Percentiles rank a stretch among this genome's conserved stretches.
These are phyloP conservation scores for Pinctada fucata DNA, from an alignment of 2,888 invertebrate species.

Conservation along the genomic window DNA sequence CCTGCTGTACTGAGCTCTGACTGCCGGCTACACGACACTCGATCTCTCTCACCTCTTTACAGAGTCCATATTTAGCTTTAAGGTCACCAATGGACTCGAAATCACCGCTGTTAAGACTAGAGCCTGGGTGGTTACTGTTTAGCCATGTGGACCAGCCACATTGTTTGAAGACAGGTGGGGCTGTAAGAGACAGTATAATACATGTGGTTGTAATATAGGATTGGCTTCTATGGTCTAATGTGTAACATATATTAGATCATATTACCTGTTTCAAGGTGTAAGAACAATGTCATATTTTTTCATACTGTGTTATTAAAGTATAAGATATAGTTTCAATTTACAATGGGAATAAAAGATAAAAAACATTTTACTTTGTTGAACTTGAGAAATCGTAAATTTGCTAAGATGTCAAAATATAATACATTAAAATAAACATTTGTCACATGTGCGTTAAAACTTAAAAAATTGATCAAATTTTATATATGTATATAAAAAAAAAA, in stretches of 20 bases:
- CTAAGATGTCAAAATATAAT: too few species aligned
- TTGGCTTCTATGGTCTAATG: background rate
- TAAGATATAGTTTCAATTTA: background rate
- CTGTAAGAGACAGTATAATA: slow-evolving; percentile 25
- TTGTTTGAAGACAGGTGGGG: slow-evolving; percentile 24
- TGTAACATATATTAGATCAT: too few species aligned
- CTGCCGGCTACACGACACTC: slow-evolving; percentile 59
- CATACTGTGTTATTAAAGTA: background rate
- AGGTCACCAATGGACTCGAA: slow-evolving; percentile 55
- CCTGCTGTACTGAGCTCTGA: slow-evolving; percentile 47
- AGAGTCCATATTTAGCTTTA: slow-evolving; percentile 60
- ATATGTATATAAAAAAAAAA: too few species aligned
- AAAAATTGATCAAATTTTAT: too few species aligned
- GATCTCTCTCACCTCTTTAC: slow-evolving; percentile 60
- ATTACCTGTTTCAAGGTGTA: too few species aligned
- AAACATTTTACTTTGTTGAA: background rate
- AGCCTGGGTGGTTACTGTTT: slow-evolving; percentile 59
- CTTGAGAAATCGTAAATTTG: too few species aligned
- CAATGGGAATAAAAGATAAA: background rate
- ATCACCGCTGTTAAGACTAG: slow-evolving; percentile 57
- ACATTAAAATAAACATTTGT: too few species aligned
- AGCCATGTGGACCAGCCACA: slow-evolving; percentile 68
- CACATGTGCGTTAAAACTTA: too few species aligned
- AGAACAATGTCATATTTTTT: background rate
- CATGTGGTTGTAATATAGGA: slow-evolving; percentile 15